phyloP scores from a whole-genome alignment of 1,140 invertebrate species.

The Trichonephila clavipes region DNA sequence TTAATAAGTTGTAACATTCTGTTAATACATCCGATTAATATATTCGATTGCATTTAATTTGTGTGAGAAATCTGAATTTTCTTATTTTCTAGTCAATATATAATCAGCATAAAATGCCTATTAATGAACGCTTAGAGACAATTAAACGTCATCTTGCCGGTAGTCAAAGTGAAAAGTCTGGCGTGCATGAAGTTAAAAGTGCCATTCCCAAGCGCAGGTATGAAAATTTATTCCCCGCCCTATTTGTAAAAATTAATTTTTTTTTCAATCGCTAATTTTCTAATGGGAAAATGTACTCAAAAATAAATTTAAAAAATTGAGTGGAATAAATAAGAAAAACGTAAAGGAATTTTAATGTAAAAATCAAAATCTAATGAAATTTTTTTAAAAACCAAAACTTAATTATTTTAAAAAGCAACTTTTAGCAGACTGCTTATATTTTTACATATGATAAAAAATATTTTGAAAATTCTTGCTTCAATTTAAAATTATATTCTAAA shows the following conservation, averaged over 20 bases:
- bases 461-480: no score
- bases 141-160: conserved; percentile 66
- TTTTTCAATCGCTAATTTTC: no score
- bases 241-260: background rate
- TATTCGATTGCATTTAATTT: background rate
- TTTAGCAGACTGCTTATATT: no score
- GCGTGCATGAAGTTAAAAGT: conserved; percentile 6
- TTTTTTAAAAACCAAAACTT: no score
- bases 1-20: background rate
- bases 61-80: background rate
- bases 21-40: background rate
- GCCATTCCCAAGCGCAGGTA: conserved; percentile 69
- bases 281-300: no score
- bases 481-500: no score
- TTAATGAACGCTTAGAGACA: conserved; percentile 63
- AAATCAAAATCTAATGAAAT: no score
- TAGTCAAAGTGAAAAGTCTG: background rate
- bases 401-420: no score
- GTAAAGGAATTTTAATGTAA: no score
- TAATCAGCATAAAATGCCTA: conserved; percentile 27
- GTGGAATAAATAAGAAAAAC: no score
- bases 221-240: background rate
- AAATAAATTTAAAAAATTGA: no score
- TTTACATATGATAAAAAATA: no score
- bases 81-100: conserved; percentile 13